Evolutionary conservation across 1,140 invertebrate genomes (phyloP).

Genomic region (Hormaphis cornu): DNA sequence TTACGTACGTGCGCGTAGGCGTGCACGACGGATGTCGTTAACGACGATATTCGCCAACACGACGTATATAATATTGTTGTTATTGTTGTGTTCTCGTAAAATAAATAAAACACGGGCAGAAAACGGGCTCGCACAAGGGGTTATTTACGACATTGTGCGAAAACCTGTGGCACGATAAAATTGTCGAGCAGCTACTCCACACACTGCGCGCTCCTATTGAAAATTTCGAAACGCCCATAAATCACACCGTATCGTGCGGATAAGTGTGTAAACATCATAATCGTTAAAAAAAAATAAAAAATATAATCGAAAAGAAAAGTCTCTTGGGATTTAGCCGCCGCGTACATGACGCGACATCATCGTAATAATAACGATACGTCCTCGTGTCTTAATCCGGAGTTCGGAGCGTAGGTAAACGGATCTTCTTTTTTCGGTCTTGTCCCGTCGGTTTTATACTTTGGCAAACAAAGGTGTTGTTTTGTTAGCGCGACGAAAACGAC

Average conservation of each 20-base stretch:
- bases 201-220: not conserved
- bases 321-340: too few relatives aligned
- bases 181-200: slow-evolving; percentile 23
- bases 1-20: not conserved
- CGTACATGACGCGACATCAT: too few relatives aligned
- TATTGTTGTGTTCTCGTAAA: slow-evolving; percentile 7
- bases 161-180: slow-evolving; percentile 15
- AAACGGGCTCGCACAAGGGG: not conserved
- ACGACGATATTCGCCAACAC: slow-evolving; percentile 24
- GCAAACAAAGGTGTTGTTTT: too few relatives aligned
- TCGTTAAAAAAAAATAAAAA: slow-evolving; percentile 1
- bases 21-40: slow-evolving; percentile 29
- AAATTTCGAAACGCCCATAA: slow-evolving; percentile 20
- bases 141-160: slow-evolving; percentile 32
- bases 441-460: too few relatives aligned
- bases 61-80: not conserved
- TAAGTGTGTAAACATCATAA: slow-evolving; percentile 26
- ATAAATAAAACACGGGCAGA: slow-evolving; percentile 19
- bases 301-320: too few relatives aligned
- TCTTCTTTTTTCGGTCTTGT: too few relatives aligned
- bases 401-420: too few relatives aligned
- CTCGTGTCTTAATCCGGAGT: too few relatives aligned
- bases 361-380: too few relatives aligned
- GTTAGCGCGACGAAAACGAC: too few relatives aligned
- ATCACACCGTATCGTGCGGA: not conserved